phyloP scores from a whole-genome alignment of 2,797 vertebrate species.

The Sebastes matsubarae region DNA sequence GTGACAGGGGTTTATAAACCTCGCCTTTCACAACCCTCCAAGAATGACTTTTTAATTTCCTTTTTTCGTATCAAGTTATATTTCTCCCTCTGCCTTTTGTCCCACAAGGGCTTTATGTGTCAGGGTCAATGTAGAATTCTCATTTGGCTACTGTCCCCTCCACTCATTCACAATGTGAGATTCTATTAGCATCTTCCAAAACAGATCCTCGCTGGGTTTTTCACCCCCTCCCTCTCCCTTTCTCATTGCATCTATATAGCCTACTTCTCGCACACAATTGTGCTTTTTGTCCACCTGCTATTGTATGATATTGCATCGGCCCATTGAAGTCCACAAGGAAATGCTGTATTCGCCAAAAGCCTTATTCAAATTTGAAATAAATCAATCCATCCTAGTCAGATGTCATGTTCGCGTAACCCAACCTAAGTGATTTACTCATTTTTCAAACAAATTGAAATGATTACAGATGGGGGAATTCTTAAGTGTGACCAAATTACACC shows the following conservation, averaged over 20 bases:
- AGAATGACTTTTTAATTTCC: slow-evolving; percentile 75
- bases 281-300: not conserved
- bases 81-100: slow-evolving; percentile 63
- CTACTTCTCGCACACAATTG: slow-evolving; percentile 5
- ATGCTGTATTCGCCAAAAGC: not conserved
- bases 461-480: slow-evolving; percentile 42
- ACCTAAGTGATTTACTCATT: slow-evolving; percentile 41
- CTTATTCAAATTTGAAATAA: slow-evolving; percentile 21
- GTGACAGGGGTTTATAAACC: slow-evolving; percentile 76
- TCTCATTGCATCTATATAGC: not conserved
- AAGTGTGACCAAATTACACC: slow-evolving; percentile 49
- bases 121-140: slow-evolving; percentile 67
- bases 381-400: slow-evolving; percentile 33
- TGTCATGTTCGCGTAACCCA: slow-evolving; percentile 21
- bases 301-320: slow-evolving; percentile 19
- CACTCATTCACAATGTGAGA: slow-evolving; percentile 56
- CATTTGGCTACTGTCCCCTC: slow-evolving; percentile 64
- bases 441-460: slow-evolving; percentile 49
- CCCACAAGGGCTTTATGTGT: slow-evolving; percentile 70
- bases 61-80: slow-evolving; percentile 62
- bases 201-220: slow-evolving; percentile 25
- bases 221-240: not conserved
- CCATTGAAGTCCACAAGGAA: slow-evolving; percentile 3
- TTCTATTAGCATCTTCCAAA: slow-evolving; percentile 65
- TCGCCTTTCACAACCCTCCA: slow-evolving; percentile 57